Evolutionary conservation across 2,888 invertebrate genomes (phyloP).

Genomic region (Anthophora plumipes): DNA sequence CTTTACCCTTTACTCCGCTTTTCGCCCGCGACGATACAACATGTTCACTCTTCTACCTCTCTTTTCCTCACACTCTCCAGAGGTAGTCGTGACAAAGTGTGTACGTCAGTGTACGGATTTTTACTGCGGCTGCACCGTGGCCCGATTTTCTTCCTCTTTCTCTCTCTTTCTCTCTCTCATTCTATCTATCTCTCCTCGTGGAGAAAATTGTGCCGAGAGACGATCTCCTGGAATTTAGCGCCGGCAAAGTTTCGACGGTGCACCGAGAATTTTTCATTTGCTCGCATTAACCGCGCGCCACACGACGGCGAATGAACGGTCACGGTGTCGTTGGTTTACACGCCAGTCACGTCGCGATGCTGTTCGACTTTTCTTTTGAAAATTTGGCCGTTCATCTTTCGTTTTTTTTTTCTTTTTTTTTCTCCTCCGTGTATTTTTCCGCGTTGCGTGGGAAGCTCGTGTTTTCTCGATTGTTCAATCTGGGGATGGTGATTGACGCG

Average conservation of each 20-base stretch:
- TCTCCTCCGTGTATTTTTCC: too few species aligned
- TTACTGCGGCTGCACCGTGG: constrained; percentile 39
- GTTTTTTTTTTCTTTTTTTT: not conserved
- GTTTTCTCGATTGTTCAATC: too few species aligned
- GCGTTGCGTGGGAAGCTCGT: too few species aligned
- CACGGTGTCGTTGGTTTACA: not conserved
- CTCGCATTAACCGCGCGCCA: constrained; percentile 1
- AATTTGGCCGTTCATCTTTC: not conserved
- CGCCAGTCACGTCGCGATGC: not conserved
- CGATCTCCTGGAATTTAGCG: constrained; percentile 39
- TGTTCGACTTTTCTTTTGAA: not conserved
- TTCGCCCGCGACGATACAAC: constrained; percentile 33
- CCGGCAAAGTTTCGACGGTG: constrained; percentile 26
- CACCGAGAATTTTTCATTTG: constrained; percentile 22
- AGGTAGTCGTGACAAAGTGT: constrained; percentile 24
- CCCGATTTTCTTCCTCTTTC: constrained; percentile 6
- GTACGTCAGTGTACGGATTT: constrained; percentile 36
- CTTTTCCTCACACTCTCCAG: not conserved
- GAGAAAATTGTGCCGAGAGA: constrained; percentile 9
- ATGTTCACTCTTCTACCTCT: not conserved
- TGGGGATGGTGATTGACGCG: too few species aligned
- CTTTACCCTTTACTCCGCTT: constrained; percentile 50
- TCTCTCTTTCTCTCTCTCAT: too few species aligned
- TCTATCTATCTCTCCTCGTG: not conserved
- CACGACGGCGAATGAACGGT: not conserved